Base-by-base conservation (phyloP, 2,797 vertebrate genomes). In the Brachyrhaphis roseni region DNA sequence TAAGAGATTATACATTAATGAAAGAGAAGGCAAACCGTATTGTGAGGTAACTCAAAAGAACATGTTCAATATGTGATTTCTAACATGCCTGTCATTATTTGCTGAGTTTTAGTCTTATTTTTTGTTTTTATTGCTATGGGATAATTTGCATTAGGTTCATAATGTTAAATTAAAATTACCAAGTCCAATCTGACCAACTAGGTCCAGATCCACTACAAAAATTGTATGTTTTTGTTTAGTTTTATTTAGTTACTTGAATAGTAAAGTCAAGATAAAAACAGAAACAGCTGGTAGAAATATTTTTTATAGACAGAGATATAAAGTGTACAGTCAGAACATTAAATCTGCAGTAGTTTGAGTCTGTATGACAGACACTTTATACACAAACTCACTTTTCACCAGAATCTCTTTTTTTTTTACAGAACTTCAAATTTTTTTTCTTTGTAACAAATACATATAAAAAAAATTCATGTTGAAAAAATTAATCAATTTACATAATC, bases 301-400 rank as follows among this genome's bases (percentile, higher is more conserved):
- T 43, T 43, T 49, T 51, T 20, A 51, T 51, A 66, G 1, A 70
- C 12, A 45, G 5, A 70, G 6, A 28, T 45, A 26, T 57, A 70
- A 70, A 43, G 11, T 70, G 11, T 70, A 43, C 64, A 70, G 23
- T n/a, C 41, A 70, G 68, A 45, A 70, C 12, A 45, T 26, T 13
- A 70, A 68, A 79, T 20, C 2, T 36, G 68, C 78, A 77, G 41
- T 53, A 49, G 36, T 73, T 72, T 8, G 39, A 26, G 79, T 86
- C 90, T 91, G 87, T 86, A 84, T 82, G 83, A 91, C 92, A 88
- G 90, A 93, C 78, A n/a, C 72, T 41, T 11, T 0, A 20, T 6
- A 41, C 2, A 68, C 36, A 68, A 62, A 62, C 28, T 31, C 28
- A 13, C 55, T 59, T 59, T 28, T 26, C 26, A 55, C 4, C n/a